Evolutionary conservation across 1,140 invertebrate species (phyloP).

Genomic region (Rhynchophorus ferrugineus): DNA sequence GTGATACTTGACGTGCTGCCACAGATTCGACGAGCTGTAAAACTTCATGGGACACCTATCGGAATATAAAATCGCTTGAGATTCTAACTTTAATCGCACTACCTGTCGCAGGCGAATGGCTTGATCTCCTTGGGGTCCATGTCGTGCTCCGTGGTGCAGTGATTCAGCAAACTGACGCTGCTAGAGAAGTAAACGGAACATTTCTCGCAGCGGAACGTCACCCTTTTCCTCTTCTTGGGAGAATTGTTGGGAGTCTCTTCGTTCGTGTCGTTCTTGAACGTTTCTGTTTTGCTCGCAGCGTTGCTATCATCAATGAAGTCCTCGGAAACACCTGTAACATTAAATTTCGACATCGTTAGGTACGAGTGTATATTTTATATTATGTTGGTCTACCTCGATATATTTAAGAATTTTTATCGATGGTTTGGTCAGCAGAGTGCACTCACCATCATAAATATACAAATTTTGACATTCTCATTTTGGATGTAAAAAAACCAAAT

Average conservation of each 20-base stretch:
- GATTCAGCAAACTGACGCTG: slow-evolving; percentile 24
- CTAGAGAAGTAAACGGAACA: slow-evolving; percentile 16
- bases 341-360: too few species aligned
- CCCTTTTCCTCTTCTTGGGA: slow-evolving; percentile 2
- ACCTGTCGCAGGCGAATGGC: slow-evolving; percentile 42
- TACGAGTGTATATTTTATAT: too few species aligned
- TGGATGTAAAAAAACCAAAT: too few species aligned
- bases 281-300: neutral
- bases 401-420: too few species aligned
- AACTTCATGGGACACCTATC: slow-evolving; percentile 31
- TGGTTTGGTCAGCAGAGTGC: too few species aligned
- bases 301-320: neutral
- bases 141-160: slow-evolving; percentile 45
- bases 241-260: neutral
- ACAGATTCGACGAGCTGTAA: slow-evolving; percentile 24
- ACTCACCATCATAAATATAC: too few species aligned
- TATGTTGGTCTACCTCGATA: too few species aligned
- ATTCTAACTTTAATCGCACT: neutral
- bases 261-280: neutral
- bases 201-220: slow-evolving; percentile 23
- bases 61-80: too few species aligned
- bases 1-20: slow-evolving; percentile 30
- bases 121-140: slow-evolving; percentile 44
- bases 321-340: too few species aligned
- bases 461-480: too few species aligned